Base-by-base conservation (phyloP, 2,888 invertebrate species). In the Leucania comma region DNA sequence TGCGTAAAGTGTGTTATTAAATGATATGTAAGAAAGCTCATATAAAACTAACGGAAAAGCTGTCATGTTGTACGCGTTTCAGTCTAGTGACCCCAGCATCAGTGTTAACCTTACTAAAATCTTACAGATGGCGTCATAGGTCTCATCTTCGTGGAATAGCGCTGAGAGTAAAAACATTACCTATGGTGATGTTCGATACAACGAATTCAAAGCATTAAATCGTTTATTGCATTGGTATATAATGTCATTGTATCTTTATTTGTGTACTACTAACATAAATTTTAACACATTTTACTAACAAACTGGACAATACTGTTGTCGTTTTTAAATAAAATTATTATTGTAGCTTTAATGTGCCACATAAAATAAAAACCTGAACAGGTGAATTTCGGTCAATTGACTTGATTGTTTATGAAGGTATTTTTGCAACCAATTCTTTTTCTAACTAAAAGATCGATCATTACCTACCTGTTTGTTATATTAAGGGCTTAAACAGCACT, bases 61-160 rank as follows among this genome's bases (percentile, higher is more conserved):
- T n/a, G 14, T 3, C 3, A 59, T 3, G 26, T 35, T 22, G 14
- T n/a, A 46, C 38, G 0, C 0, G 17, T 58, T 64, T 61, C 46
- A 53, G 65, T 51, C 10, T 17, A 32, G 50, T 61, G 51, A 56
- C 32, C 46, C 9, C 59, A 35, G 59, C 59, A 26, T 56, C 22
- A 54, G 12, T 54, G n/a, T 9, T 79, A 69, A 67, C 50, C 63
- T 73, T 54, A 17, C 24, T 59, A 29, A 50, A 59, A 58, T 17
- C 20, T 14, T 35, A 75, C 56, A 82, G 82, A 82, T 82, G 83
- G 82, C 83, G 82, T 68, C 64, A 38, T 22, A 1, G 8, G 73
- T 69, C 53, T 20, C 50, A 32, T 26, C 24, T 71, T 46, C 35
- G n/a, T 51, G 9, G 46, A 57, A 22, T 9, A 48, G 32, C 5